Percentiles rank a stretch among this genome's conserved stretches.
phyloP scores from a whole-genome alignment of 2,797 vertebrate species.

The Cyclura pinguis region DNA sequence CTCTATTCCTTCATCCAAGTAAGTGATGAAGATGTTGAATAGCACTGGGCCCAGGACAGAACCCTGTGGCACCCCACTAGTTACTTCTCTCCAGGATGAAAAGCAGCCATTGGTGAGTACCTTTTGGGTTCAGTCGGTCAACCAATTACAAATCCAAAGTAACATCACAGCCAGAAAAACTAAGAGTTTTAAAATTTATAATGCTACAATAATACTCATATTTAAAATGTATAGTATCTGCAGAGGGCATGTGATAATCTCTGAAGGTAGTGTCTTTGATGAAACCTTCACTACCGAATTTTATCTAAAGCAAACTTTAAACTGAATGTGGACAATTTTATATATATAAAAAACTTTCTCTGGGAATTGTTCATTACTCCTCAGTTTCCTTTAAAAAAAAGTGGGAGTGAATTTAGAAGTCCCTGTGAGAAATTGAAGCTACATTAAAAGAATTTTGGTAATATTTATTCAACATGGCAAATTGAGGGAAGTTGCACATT shows the following conservation, averaged over 20 bases:
- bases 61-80: too few species aligned
- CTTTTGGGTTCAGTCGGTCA: too few species aligned
- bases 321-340: not conserved
- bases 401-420: not conserved
- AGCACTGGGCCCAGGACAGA: too few species aligned
- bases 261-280: not conserved
- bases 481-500: not conserved
- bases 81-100: too few species aligned
- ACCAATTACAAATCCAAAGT: not conserved
- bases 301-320: not conserved
- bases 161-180: not conserved
- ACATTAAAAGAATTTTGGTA: not conserved
- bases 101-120: too few species aligned
- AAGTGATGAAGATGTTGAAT: too few species aligned
- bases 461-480: not conserved
- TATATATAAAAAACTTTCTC: not conserved
- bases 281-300: not conserved
- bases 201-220: too few species aligned
- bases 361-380: not conserved
- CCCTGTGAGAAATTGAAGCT: too few species aligned
- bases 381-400: not conserved
- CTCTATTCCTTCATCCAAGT: too few species aligned
- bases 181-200: too few species aligned
- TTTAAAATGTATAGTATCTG: not conserved
- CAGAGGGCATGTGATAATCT: not conserved